Percentiles rank a stretch among this genome's conserved stretches.
Evolutionary conservation across 2,888 invertebrate species (phyloP).

Genomic region (Atethmia centrago): DNA sequence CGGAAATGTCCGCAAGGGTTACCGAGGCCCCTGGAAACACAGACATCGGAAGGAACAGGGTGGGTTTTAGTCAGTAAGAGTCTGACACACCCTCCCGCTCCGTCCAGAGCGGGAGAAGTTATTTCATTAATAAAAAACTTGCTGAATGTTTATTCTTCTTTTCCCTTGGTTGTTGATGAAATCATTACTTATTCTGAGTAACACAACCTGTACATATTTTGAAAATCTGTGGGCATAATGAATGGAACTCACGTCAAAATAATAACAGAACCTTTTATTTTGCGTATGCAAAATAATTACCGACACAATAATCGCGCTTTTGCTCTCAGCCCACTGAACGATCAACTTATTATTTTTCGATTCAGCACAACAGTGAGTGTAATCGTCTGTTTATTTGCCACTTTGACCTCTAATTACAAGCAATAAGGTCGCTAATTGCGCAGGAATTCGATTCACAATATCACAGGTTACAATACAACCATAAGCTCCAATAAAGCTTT

Average conservation of each 20-base stretch:
- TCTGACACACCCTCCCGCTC: too few relatives aligned
- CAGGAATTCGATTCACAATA: conserved; percentile 47
- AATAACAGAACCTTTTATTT: conserved; percentile 55
- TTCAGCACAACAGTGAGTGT: conserved; percentile 67
- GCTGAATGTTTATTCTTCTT: not conserved
- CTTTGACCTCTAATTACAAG: conserved; percentile 53
- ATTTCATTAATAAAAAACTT: too few relatives aligned
- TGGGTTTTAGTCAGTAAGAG: too few relatives aligned
- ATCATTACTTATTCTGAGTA: not conserved
- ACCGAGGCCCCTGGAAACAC: too few relatives aligned
- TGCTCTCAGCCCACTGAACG: conserved; percentile 65
- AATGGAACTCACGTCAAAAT: conserved; percentile 26
- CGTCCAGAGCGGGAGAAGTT: too few relatives aligned
- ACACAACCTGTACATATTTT: not conserved
- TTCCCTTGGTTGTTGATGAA: not conserved
- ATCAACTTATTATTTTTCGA: conserved; percentile 73
- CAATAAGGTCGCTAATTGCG: conserved; percentile 60
- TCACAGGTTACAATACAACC: conserved; percentile 63
- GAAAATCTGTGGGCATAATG: not conserved
- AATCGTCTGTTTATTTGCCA: conserved; percentile 55
- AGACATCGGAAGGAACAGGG: too few relatives aligned
- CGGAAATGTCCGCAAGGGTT: too few relatives aligned
- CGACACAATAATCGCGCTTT: conserved; percentile 52
- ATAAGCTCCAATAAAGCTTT: conserved; percentile 74
- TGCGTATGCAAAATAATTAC: conserved; percentile 63